Base-by-base conservation (phyloP, 2,888 invertebrate species). In the Drosophila tanythrix region DNA sequence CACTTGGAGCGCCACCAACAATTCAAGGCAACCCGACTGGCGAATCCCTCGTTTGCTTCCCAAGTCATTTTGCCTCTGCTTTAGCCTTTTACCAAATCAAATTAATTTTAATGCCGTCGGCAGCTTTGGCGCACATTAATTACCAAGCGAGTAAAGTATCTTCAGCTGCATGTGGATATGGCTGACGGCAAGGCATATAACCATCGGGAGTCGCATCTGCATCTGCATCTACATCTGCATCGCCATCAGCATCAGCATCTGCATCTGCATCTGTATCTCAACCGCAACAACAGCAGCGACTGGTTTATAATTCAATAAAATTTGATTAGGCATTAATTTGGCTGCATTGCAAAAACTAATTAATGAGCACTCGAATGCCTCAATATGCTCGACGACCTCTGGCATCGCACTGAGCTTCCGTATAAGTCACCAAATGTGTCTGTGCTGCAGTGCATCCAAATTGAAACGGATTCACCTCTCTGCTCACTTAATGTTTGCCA, bases 291-390 rank as follows among this genome's bases (percentile, higher is more conserved):
- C 10, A 29, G 13, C 50, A 50, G 78, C 86, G 89, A 87, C 76
- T 89, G 90, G 89, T 85, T 89, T 86, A 86, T 87, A 89, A 87
- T 83, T 89, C 87, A 90, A 87, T 87, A 90, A 90, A 90, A 90
- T 86, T 87, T 90, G 84, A 87, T 83, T 90, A 78, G 84, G 84
- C 87, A 90, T 87, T 87, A 89, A 87, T 87, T 87, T 90, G 80
- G 82, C 80, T 29, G 33, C 75, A 73, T 90, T 77, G 71, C 87
- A 61, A 38, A 56, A 56, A 65, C 84, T 88, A 87, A 90, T 90
- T 87, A 87, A 90, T 89, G 87, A 87, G 77, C 79, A 74, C 84
- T 69, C 74, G 74, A 76, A 75, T 66, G 53, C 59, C 36, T 38
- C 43, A 36, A 27, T 53, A 15, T 35, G 53, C 53, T 25, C 15